Evolutionary conservation across 2,113 vertebrate genomes (phyloP).

Genomic region (Prionailurus viverrinus): DNA sequence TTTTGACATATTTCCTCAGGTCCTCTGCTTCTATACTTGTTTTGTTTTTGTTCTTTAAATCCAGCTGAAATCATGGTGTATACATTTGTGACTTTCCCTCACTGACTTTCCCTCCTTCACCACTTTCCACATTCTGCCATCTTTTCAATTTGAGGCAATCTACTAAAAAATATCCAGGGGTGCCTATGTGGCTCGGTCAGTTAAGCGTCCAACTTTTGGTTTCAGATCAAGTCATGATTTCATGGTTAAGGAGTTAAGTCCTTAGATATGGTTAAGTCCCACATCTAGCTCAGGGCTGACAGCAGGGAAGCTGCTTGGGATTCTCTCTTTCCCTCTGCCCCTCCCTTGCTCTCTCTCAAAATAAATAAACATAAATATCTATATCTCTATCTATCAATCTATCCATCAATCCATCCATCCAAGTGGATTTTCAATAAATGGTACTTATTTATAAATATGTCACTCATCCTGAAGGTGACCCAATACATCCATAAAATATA

Average conservation of each 20-base stretch:
- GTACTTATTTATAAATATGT: not conserved
- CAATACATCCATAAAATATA: not conserved
- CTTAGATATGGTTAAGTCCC: not conserved
- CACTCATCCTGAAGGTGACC: not conserved
- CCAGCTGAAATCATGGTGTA: not conserved
- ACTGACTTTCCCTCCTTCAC: not conserved
- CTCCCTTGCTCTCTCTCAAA: not conserved
- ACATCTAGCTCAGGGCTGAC: too few relatives aligned
- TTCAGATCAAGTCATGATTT: too few relatives aligned
- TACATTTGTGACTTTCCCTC: not conserved
- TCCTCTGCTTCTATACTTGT: not conserved
- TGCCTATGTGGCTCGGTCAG: too few relatives aligned
- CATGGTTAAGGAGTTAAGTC: not conserved
- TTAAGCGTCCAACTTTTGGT: too few relatives aligned
- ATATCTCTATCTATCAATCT: too few relatives aligned
- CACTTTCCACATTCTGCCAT: not conserved
- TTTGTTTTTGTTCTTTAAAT: conserved; percentile 20
- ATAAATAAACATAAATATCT: too few relatives aligned
- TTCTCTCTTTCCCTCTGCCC: not conserved
- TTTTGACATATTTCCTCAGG: not conserved
- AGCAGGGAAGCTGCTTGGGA: not conserved
- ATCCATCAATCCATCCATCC: too few relatives aligned
- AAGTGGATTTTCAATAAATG: not conserved
- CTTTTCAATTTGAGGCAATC: conserved; percentile 1
- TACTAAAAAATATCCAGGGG: not conserved